Evolutionary conservation across 2,888 invertebrate genomes (phyloP).

Genomic region (Lamellibrachia satsuma): DNA sequence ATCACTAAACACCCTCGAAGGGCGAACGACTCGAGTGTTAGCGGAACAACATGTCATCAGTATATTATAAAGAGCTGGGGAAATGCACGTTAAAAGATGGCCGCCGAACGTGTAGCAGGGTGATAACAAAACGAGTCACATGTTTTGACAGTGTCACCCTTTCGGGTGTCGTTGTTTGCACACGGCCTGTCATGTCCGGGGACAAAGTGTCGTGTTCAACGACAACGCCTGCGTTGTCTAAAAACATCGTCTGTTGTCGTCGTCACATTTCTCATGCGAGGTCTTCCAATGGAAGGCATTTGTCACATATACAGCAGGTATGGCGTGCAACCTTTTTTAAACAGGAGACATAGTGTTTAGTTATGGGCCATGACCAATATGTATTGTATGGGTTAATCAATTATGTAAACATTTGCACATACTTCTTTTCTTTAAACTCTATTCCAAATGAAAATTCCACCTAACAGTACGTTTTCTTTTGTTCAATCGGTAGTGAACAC

Average conservation of each 20-base stretch:
- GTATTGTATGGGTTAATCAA: not conserved
- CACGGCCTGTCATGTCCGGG: not conserved
- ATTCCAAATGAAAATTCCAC: no score
- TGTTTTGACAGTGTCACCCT: not conserved
- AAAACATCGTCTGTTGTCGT: not conserved
- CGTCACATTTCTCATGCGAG: not conserved
- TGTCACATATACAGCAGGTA: not conserved
- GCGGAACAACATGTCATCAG: not conserved
- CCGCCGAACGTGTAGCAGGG: not conserved
- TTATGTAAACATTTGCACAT: not conserved
- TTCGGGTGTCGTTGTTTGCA: constrained; percentile 1
- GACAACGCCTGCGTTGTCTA: not conserved
- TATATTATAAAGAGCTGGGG: not conserved
- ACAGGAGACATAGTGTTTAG: not conserved
- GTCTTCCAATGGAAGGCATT: not conserved
- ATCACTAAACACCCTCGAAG: not conserved
- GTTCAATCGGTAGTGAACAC: no score
- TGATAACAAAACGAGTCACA: not conserved
- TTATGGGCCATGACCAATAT: not conserved
- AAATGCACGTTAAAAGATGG: not conserved
- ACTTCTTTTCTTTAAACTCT: not conserved
- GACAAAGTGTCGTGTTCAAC: not conserved
- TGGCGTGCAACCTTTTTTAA: not conserved
- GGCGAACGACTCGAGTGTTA: not conserved
- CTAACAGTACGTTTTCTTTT: no score